Conservation (phyloP, 30 jellyfish, hydroid and myxozoan species). For the Nemopilema nomurai region DNA sequence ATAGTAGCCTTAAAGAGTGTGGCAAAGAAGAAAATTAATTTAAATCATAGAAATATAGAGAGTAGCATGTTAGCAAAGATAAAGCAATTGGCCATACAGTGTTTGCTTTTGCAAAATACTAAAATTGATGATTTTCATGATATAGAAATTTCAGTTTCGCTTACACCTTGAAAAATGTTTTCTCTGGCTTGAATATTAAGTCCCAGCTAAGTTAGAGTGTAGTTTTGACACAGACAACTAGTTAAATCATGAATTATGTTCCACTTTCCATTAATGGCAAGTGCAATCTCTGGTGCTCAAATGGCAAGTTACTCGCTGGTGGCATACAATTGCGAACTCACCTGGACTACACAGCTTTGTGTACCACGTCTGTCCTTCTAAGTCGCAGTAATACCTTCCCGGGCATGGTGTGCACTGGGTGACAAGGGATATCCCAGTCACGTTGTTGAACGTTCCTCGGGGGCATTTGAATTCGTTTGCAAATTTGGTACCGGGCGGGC, state of each 20-base stretch:
- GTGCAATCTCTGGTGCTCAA: background rate
- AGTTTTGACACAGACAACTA: too few relatives aligned
- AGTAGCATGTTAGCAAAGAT: too few relatives aligned
- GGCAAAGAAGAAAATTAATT: background rate
- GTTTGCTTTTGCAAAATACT: too few relatives aligned
- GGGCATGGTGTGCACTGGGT: conserved; percentile 97
- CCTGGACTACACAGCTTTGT: conserved; percentile 89
- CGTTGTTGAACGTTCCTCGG: conserved; percentile 95
- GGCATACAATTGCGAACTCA: background rate
- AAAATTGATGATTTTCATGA: too few relatives aligned
- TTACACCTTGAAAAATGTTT: too few relatives aligned
- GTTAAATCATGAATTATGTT: too few relatives aligned
- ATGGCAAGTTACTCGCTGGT: background rate
- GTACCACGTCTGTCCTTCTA: conserved; percentile 79
- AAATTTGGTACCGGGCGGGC: conserved; percentile 87
- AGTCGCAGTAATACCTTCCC: conserved; percentile 90
- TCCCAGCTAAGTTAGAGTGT: too few relatives aligned
- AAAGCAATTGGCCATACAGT: too few relatives aligned
- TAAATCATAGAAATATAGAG: too few relatives aligned
- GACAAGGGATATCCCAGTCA: conserved; percentile 64
- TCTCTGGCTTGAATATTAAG: too few relatives aligned
- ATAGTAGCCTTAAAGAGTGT: conserved; percentile 66
- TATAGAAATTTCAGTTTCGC: too few relatives aligned
- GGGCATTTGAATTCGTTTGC: conserved; percentile 91
- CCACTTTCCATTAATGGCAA: too few relatives aligned